Evolutionary conservation across 1,140 invertebrate species (phyloP).

Genomic region (Stegodyphus mimosarum): DNA sequence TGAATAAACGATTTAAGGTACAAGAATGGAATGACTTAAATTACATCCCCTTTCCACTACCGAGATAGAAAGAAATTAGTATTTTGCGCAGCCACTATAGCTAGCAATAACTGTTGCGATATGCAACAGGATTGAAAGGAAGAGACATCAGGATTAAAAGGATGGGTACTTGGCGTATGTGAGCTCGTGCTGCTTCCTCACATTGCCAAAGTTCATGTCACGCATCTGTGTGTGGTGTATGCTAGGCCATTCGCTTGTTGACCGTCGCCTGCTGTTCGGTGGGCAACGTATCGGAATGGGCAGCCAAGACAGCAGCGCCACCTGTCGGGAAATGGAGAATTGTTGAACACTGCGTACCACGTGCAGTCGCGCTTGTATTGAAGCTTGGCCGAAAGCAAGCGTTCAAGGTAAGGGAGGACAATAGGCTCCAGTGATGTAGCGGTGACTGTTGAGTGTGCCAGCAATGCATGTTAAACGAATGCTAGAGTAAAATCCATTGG

Average conservation of each 20-base stretch:
- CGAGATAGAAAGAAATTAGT: no score
- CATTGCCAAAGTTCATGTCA: neutral
- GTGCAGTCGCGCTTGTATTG: neutral
- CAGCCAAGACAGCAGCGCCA: neutral
- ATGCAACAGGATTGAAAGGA: neutral
- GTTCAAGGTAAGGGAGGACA: no score
- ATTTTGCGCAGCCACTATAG: neutral
- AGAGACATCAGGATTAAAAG: neutral
- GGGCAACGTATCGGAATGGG: neutral
- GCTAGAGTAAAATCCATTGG: no score
- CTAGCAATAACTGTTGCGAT: neutral
- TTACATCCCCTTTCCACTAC: no score
- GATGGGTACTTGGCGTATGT: conserved; percentile 1
- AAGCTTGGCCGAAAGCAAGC: no score
- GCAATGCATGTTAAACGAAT: no score
- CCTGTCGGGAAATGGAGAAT: neutral
- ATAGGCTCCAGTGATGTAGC: no score
- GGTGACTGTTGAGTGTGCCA: no score
- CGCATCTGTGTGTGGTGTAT: neutral
- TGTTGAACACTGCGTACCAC: neutral
- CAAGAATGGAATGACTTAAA: no score
- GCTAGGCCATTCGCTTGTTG: neutral
- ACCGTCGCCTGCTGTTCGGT: neutral
- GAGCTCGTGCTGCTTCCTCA: neutral
- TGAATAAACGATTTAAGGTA: no score